Conservation (phyloP, 2,113 vertebrate species). For the Scolopax mira region DNA sequence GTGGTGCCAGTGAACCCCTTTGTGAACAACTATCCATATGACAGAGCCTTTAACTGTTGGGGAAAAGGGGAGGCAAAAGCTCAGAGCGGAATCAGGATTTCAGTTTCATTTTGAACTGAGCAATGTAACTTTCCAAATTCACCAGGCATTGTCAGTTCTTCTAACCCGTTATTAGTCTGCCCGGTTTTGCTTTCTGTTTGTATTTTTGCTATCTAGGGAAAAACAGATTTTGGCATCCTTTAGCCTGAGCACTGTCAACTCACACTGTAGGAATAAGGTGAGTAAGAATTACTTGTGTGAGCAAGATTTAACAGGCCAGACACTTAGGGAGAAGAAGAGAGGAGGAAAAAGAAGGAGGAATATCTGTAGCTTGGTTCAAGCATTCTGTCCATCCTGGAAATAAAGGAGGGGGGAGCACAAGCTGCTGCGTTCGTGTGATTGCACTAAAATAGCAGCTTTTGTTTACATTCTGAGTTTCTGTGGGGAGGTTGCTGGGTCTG, state of each 20-base stretch:
- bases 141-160: not conserved
- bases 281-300: too few relatives aligned
- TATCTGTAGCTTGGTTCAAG: not conserved
- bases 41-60: not conserved
- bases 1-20: not conserved
- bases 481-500: not conserved
- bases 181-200: slow-evolving; percentile 30
- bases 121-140: slow-evolving; percentile 1
- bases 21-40: not conserved
- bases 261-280: not conserved
- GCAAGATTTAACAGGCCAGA: too few relatives aligned
- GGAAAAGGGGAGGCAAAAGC: not conserved
- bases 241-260: not conserved
- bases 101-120: not conserved
- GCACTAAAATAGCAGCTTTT: slow-evolving; percentile 4
- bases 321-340: not conserved
- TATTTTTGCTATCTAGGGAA: not conserved
- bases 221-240: not conserved
- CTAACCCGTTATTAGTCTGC: not conserved
- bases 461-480: not conserved
- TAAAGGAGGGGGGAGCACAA: not conserved
- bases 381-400: not conserved
- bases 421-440: not conserved
- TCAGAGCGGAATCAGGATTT: not conserved
- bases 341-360: not conserved